Evolutionary conservation across 2,113 vertebrate genomes (phyloP), one percentile per base, ranked within the genome.

Genomic region (Engystomops pustulosus): DNA sequence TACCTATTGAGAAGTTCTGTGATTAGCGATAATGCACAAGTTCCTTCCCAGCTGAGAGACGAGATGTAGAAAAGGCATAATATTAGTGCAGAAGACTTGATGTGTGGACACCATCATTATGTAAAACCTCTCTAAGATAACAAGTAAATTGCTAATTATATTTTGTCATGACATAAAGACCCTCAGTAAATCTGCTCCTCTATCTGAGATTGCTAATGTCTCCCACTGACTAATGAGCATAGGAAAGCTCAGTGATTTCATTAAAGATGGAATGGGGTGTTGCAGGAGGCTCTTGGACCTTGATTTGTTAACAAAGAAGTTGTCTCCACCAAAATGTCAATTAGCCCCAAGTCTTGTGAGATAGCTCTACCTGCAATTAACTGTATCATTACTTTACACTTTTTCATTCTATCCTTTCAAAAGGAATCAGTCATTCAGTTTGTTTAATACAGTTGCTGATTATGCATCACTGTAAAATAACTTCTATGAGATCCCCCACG

Each of bases 331-430:
- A 25, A 80, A 27, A 67, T 51, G 65, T 68, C 65, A 80, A 80
- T 80, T 80, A 80, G 38, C 45, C 79, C 41, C 9, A 12, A 47
- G 38, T 80, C 25, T 47, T 68, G 25, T 80, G 53, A 71, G 30
- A 1, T 17, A 55, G 9, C 8, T 34, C 30, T 76, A 18, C 25
- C 15, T n/a, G 14, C 17, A 53, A 76, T 76, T 76, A 36, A n/a
- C 7, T 76, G 2, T 14, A 71, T 53, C 72, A 76, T 11, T 6
- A 14, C 27, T 32, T 34, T 53, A 34, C 38, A 11, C 25, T 27
- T 14, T 36, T n/a, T 18, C 71, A 0, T 51, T 32, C 14, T 32
- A 8, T 74, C 25, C 25, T 14, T 4, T 15, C 1, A 6, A n/a
- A n/a, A n/a, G n/a, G n/a, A n/a, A n/a, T n/a, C n/a, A n/a, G n/a